Evolutionary conservation across 1,140 invertebrate species (phyloP), one percentile per base, ranked within the genome.

Genomic region (Zaprionus ornatus): DNA sequence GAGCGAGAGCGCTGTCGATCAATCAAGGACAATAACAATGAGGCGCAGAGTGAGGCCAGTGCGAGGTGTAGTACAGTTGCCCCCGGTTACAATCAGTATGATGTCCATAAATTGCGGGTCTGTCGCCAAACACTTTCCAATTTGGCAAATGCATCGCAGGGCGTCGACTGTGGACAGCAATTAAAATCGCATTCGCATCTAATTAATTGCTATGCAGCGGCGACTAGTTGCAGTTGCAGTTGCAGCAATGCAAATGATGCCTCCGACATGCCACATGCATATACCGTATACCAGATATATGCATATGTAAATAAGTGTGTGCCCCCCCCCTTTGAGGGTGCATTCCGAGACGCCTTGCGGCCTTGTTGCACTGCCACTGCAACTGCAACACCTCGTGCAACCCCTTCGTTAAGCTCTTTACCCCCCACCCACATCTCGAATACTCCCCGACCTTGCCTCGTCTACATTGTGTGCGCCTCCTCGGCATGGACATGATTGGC

Each of bases 161-260:
- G 52, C 54, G 52, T 55, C 55, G 65, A 65, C 71, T 70, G 81
- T 80, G 66, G 71, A 82, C 32, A 85, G 84, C 90, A 91, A 92
- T 92, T 92, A 92, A 91, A 92, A 92, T 91, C 91, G 91, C 91
- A 92, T 92, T 92, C 91, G 91, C 90, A 92, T 92, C 84, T 91
- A 91, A 92, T 91, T 92, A 91, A 92, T 91, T 92, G 79, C 81
- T 85, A 92, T 91, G 86, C 90, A 91, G 91, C 81, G 57, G 23
- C 21, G 59, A 72, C 50, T 72, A 61, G 69, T 69, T 71, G 37
- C 35, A 76, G 42, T 13, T n/a, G 35, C 35, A 40, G 1, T 32
- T 32, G 29, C 29, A 32, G 29, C 29, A 32, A 32, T 32, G 29
- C 29, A 32, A 32, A 32, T 32, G 29, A 32, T 9, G 9, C 29